Percentiles rank a stretch among this genome's conserved stretches.
phyloP scores from a whole-genome alignment of 1,140 invertebrate species.

The Pissodes strobi region DNA sequence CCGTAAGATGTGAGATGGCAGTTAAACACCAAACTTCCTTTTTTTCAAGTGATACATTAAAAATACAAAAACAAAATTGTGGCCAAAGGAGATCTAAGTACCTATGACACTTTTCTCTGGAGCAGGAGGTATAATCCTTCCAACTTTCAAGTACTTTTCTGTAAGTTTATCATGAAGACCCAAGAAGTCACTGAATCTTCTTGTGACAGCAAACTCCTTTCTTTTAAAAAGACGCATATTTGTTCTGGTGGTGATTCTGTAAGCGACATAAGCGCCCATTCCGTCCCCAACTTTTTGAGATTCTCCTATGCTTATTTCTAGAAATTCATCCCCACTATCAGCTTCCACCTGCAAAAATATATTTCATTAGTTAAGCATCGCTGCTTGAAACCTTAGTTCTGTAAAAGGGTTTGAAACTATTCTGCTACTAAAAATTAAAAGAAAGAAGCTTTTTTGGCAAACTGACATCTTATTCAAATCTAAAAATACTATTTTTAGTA shows the following conservation, averaged over 20 bases:
- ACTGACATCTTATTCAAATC: no score
- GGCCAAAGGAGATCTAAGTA: no score
- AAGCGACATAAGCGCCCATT: constrained; percentile 94
- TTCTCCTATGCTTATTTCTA: constrained; percentile 83
- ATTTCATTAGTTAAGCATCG: no score
- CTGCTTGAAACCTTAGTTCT: no score
- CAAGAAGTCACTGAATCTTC: constrained; percentile 97
- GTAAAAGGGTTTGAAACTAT: no score
- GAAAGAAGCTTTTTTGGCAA: no score
- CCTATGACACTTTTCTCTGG: constrained; percentile 97
- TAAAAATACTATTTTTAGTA: no score
- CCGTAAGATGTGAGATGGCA: no score
- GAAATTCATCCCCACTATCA: constrained; percentile 67
- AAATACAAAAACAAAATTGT: no score
- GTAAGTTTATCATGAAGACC: constrained; percentile 94
- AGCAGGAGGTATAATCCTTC: constrained; percentile 96
- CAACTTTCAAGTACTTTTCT: constrained; percentile 91
- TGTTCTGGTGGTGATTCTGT: constrained; percentile 87
- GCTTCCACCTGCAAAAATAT: constrained; percentile 56
- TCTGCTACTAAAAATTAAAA: no score
- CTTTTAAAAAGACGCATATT: constrained; percentile 89
- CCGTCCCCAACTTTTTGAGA: constrained; percentile 97
- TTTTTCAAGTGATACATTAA: no score
- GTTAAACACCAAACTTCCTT: no score
- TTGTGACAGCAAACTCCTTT: constrained; percentile 80